Evolutionary conservation across 2,113 vertebrate species (phyloP).

Genomic region (Empidonax traillii): DNA sequence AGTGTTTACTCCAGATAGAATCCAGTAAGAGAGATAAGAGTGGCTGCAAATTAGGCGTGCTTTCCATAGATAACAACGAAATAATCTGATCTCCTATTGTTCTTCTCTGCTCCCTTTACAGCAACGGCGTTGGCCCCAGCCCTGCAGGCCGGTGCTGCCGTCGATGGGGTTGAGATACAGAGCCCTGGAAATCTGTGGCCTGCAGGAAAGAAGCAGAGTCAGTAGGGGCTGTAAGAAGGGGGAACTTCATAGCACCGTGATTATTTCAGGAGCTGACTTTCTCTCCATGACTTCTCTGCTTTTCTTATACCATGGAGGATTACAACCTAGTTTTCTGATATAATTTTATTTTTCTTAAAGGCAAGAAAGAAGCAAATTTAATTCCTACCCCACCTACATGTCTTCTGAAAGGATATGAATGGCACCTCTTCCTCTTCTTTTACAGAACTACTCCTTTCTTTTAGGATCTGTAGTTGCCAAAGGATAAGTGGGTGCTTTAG

Average conservation of each 20-base stretch:
- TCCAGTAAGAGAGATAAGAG: background rate
- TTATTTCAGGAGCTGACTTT: background rate
- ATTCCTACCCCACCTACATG: accelerated
- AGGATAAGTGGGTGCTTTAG: background rate
- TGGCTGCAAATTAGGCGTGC: background rate
- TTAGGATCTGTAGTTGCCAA: background rate
- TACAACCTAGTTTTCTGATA: background rate
- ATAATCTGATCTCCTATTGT: background rate
- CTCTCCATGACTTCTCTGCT: background rate
- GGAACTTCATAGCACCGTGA: background rate
- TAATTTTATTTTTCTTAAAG: background rate
- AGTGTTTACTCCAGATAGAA: background rate
- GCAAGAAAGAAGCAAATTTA: background rate
- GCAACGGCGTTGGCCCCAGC: background rate
- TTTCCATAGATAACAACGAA: background rate
- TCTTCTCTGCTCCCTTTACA: background rate
- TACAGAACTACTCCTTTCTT: background rate
- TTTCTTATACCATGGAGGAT: background rate
- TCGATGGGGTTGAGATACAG: background rate
- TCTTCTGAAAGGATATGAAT: background rate
- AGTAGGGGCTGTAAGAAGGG: accelerated
- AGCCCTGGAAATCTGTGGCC: background rate
- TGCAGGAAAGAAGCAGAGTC: background rate
- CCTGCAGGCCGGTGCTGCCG: background rate
- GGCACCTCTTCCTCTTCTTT: background rate